Evolutionary conservation across 2,113 vertebrate genomes (phyloP).

Genomic region (Ovis aries): ARS-UI_Ramb_v3.0 NC_056067.1:65012001-65012500

Average conservation of each 20-base stretch:
- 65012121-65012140: neutral
- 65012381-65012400: neutral
- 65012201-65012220: fast-evolving
- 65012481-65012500: fast-evolving
- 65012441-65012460: neutral
- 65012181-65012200: fast-evolving
- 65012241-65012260: neutral
- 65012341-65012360: neutral
- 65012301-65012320: neutral
- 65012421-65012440: neutral
- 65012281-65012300: neutral
- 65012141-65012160: fast-evolving
- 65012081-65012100: neutral
- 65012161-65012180: fast-evolving
- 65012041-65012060: fast-evolving
- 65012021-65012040: neutral
- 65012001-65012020: fast-evolving
- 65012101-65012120: too few relatives aligned
- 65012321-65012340: neutral
- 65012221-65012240: neutral
- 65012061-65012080: neutral
- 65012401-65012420: neutral
- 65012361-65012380: neutral
- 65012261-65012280: neutral
- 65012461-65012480: neutral